Evolutionary conservation across 2,113 vertebrate genomes (phyloP).

Genomic region (Neotragus moschatus): DNA sequence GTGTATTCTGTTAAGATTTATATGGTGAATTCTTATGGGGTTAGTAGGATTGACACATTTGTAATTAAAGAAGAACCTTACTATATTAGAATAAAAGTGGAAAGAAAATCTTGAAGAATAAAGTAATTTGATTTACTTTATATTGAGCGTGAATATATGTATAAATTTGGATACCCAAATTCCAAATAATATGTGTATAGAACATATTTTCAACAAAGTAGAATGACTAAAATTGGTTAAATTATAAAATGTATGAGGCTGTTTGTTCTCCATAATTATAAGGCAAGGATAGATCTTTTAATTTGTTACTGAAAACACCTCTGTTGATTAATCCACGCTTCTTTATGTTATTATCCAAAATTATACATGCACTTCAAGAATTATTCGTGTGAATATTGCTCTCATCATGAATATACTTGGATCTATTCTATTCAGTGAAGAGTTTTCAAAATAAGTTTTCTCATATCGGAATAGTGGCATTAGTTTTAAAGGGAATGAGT

Average conservation of each 20-base stretch:
- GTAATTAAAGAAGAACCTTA: neutral
- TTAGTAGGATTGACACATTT: neutral
- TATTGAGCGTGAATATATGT: neutral
- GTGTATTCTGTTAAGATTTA: neutral
- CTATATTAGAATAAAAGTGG: neutral
- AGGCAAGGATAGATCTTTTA: neutral
- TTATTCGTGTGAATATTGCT: neutral
- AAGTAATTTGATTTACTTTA: neutral
- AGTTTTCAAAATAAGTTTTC: slow-evolving; percentile 15
- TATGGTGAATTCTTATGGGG: neutral
- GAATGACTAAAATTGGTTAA: neutral
- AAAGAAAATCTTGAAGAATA: neutral
- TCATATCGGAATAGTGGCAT: neutral
- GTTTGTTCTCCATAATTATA: neutral
- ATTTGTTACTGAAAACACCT: neutral
- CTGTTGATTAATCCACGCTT: neutral
- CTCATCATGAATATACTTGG: neutral
- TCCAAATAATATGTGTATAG: neutral
- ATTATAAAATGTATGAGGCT: neutral
- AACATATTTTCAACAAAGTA: neutral
- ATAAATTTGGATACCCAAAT: neutral
- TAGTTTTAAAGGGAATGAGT: neutral
- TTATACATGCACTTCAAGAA: neutral
- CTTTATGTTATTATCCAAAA: neutral
- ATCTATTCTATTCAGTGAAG: neutral